These are phyloP conservation scores for Dallia pectoralis DNA, from an alignment of 2,797 vertebrate genomes.

Conservation along the genomic window DNA sequence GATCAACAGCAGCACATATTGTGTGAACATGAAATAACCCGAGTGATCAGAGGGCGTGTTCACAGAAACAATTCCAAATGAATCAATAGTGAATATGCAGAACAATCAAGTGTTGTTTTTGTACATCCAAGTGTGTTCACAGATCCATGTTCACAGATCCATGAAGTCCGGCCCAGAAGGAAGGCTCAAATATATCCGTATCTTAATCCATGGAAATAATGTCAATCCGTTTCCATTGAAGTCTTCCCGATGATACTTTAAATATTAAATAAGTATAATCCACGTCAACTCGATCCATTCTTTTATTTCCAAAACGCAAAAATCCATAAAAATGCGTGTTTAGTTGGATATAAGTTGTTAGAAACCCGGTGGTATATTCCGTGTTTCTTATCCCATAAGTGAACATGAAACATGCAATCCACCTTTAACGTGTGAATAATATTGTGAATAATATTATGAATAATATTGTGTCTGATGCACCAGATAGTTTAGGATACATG, in stretches of 20 bases:
- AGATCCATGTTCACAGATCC: slow-evolving; percentile 64
- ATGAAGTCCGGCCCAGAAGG: slow-evolving; percentile 73
- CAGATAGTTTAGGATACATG: slow-evolving; percentile 76
- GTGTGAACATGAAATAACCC: slow-evolving; percentile 42
- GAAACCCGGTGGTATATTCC: slow-evolving; percentile 22
- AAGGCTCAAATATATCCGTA: slow-evolving; percentile 54
- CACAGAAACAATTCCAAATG: slow-evolving; percentile 57
- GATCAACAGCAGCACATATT: slow-evolving; percentile 46
- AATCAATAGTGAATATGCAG: slow-evolving; percentile 49
- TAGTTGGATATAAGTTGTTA: slow-evolving; percentile 55
- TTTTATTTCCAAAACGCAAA: slow-evolving; percentile 33
- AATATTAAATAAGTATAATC: slow-evolving; percentile 62
- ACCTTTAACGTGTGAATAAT: slow-evolving; percentile 40
- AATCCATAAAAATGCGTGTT: slow-evolving; percentile 38
- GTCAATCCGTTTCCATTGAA: slow-evolving; percentile 61
- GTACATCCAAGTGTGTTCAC: slow-evolving; percentile 66
- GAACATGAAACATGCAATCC: slow-evolving; percentile 52
- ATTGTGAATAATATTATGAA: no score
- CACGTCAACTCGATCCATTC: slow-evolving; percentile 41
- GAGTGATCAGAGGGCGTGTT: slow-evolving; percentile 63
- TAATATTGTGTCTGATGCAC: no score
- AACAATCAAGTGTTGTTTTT: slow-evolving; percentile 52
- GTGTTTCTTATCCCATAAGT: slow-evolving; percentile 26
- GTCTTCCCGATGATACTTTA: slow-evolving; percentile 56
- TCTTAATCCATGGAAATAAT: slow-evolving; percentile 58